Evolutionary conservation across 2,113 vertebrate genomes (phyloP).

Genomic region (Prietella phreatophila): DNA sequence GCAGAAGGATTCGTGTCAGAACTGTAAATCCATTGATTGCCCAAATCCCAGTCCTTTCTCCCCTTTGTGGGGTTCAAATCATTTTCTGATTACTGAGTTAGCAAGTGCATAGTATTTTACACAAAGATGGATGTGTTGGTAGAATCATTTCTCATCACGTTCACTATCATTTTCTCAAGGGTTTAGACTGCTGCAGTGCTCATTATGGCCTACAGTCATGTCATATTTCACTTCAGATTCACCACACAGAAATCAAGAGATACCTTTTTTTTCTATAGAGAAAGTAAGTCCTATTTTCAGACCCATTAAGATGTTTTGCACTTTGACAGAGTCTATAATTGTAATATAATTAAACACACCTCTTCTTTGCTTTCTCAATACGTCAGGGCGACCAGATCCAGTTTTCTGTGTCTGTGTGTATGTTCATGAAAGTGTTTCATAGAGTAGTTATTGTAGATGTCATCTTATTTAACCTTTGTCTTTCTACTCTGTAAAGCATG

Average conservation of each 20-base stretch:
- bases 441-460: not conserved
- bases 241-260: not conserved
- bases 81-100: conserved; percentile 19
- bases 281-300: not conserved
- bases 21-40: not conserved
- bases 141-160: not conserved
- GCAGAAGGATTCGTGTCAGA: not conserved
- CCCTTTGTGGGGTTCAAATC: conserved; percentile 9
- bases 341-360: not conserved
- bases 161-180: conserved; percentile 9
- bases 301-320: not conserved
- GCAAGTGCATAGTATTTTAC: not conserved
- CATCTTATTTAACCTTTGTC: not conserved
- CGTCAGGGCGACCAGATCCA: not conserved
- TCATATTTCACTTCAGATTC: conserved; percentile 3
- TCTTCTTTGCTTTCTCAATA: not conserved
- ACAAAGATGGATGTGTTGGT: not conserved
- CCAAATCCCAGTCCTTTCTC: not conserved
- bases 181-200: not conserved
- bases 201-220: not conserved
- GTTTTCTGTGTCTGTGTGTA: not conserved
- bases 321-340: not conserved
- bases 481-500: not conserved
- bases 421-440: not conserved
- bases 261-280: not conserved